These are phyloP conservation scores for Dicycla oo DNA, from an alignment of 2,888 invertebrate species.

Conservation along the genomic window DNA sequence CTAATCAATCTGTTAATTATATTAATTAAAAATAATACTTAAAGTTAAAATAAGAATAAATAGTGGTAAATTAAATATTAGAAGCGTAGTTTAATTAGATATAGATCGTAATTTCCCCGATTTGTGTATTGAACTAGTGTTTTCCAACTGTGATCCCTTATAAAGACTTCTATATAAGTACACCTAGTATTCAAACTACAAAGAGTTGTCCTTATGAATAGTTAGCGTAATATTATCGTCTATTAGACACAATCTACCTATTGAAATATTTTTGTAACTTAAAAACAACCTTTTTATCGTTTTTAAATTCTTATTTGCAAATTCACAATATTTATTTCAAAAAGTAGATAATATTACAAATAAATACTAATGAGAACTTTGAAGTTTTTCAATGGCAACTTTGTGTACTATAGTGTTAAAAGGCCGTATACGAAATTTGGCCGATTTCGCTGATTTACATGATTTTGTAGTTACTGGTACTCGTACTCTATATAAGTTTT, in stretches of 20 bases:
- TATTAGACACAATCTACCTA: slow-evolving; percentile 55
- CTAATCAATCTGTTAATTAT: slow-evolving; percentile 18
- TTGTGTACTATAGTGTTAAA: slow-evolving; percentile 20
- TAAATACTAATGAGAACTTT: slow-evolving; percentile 6
- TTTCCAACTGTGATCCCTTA: slow-evolving; percentile 90
- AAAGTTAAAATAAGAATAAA: slow-evolving; percentile 28
- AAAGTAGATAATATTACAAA: too few relatives aligned
- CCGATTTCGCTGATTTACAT: too few relatives aligned
- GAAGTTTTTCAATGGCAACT: slow-evolving; percentile 22
- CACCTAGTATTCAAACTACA: slow-evolving; percentile 71
- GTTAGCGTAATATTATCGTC: slow-evolving; percentile 61
- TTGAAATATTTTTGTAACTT: slow-evolving; percentile 40
- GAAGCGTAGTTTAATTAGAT: slow-evolving; percentile 55
- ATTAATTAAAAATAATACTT: slow-evolving; percentile 14
- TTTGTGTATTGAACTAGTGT: slow-evolving; percentile 85
- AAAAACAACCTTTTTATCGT: slow-evolving; percentile 28
- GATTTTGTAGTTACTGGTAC: too few relatives aligned
- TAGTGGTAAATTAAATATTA: slow-evolving; percentile 50
- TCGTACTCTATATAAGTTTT: too few relatives aligned
- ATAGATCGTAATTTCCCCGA: slow-evolving; percentile 73
- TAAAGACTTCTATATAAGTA: slow-evolving; percentile 90
- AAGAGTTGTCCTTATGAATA: slow-evolving; percentile 73
- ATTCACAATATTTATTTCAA: slow-evolving; percentile 3
- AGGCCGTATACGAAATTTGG: too few relatives aligned
- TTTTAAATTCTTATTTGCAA: slow-evolving; percentile 35